phyloP scores from a whole-genome alignment of 2,888 invertebrate species.

The Drosophila nr. perissopoda region DNA sequence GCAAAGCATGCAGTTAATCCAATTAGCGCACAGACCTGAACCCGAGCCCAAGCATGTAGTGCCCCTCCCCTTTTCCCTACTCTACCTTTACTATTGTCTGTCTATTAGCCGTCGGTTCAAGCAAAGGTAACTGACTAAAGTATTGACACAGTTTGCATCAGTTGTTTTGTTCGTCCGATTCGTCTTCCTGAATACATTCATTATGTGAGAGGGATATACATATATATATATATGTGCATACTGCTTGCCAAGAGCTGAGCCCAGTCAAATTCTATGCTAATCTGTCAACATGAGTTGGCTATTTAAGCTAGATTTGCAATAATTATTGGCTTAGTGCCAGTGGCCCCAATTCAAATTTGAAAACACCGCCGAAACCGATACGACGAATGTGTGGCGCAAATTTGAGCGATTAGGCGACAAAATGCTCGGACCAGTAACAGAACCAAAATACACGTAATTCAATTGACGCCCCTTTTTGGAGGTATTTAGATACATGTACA shows the following conservation, averaged over 20 bases:
- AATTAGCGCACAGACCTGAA: constrained; percentile 64
- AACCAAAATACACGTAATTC: constrained; percentile 43
- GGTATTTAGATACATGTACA: constrained; percentile 4
- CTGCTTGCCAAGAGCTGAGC: constrained; percentile 26
- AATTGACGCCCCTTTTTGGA: constrained; percentile 67
- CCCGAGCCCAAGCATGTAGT: constrained; percentile 13
- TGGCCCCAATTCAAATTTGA: constrained; percentile 58
- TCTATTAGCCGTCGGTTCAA: background rate
- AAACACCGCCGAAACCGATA: constrained; percentile 29
- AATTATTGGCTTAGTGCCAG: constrained; percentile 66
- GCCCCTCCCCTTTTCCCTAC: background rate
- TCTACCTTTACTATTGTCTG: background rate
- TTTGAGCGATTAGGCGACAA: constrained; percentile 44
- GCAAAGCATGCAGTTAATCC: constrained; percentile 69
- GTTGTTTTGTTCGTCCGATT: constrained; percentile 44
- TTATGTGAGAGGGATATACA: constrained; percentile 21
- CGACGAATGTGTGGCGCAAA: constrained; percentile 16
- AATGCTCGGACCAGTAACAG: constrained; percentile 15
- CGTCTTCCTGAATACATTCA: constrained; percentile 54
- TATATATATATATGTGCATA: background rate
- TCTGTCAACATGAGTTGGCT: constrained; percentile 65
- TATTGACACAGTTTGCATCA: constrained; percentile 68
- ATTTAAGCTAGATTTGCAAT: constrained; percentile 71
- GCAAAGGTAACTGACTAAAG: constrained; percentile 67
- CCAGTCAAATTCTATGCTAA: constrained; percentile 66